Percentiles rank a stretch among this genome's conserved stretches.
Conservation (phyloP, 2,888 invertebrate species). For the Octodonta nipae region DNA sequence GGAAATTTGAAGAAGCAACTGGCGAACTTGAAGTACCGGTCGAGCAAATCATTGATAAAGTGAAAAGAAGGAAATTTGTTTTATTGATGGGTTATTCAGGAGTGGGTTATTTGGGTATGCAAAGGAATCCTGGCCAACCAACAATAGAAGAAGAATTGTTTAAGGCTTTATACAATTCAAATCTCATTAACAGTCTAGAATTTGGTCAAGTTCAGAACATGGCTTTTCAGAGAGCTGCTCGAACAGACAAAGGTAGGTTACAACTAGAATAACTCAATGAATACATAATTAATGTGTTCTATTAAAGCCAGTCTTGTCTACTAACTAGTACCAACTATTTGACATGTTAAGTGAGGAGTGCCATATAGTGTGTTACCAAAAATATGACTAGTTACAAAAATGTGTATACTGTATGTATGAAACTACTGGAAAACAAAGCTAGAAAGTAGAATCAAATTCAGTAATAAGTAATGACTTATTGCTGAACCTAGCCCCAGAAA, state of each 20-base stretch:
- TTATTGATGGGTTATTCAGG: conserved; percentile 84
- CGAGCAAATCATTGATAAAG: conserved; percentile 32
- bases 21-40: conserved; percentile 16
- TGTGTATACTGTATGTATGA: no score
- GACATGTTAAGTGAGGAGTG: no score
- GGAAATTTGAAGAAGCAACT: conserved; percentile 21
- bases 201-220: conserved; percentile 67
- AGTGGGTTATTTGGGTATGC: conserved; percentile 89
- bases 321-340: no score
- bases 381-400: no score
- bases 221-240: conserved; percentile 86
- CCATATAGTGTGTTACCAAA: no score
- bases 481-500: no score
- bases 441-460: no score
- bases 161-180: conserved; percentile 62
- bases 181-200: conserved; percentile 69
- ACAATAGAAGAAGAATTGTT: conserved; percentile 91
- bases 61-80: conserved; percentile 68
- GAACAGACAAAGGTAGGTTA: conserved; percentile 73
- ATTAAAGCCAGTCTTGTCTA: no score
- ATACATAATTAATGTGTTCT: background rate
- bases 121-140: conserved; percentile 72
- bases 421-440: no score
- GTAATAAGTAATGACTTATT: no score
- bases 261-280: no score